Evolutionary conservation across 1,140 invertebrate genomes (phyloP).

Genomic region (Eriocheir sinensis): DNA sequence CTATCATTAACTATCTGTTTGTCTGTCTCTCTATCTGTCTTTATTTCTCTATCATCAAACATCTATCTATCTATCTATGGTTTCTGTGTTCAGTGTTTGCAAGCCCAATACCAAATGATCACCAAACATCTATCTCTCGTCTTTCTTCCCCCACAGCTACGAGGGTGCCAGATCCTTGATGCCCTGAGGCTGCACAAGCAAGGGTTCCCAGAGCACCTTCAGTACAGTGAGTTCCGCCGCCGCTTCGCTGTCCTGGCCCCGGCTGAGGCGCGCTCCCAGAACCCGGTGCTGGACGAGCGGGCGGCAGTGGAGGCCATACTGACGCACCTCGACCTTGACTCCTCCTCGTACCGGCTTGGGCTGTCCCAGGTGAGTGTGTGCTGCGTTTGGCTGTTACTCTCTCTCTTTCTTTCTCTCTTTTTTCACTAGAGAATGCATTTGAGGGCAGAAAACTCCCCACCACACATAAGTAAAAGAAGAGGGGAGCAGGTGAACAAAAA

Average conservation of each 20-base stretch:
- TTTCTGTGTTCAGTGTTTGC: no score
- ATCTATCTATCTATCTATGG: no score
- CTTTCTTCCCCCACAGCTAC: slow-evolving; percentile 85
- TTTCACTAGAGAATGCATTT: no score
- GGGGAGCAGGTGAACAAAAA: not conserved
- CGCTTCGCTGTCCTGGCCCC: slow-evolving; percentile 89
- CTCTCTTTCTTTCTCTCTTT: no score
- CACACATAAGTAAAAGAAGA: not conserved
- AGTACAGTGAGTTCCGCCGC: slow-evolving; percentile 92
- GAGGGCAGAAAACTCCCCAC: no score
- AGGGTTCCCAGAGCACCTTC: slow-evolving; percentile 95
- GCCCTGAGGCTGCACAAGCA: slow-evolving; percentile 94
- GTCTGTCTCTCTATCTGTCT: no score
- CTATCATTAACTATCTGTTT: no score
- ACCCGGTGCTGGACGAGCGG: slow-evolving; percentile 80
- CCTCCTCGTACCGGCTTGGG: slow-evolving; percentile 93
- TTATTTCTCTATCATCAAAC: no score
- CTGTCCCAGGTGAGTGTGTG: slow-evolving; percentile 90
- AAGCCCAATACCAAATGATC: no score
- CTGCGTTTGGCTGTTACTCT: no score
- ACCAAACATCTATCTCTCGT: not conserved
- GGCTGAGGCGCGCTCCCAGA: slow-evolving; percentile 81
- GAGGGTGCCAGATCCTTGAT: slow-evolving; percentile 94
- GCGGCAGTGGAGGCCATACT: slow-evolving; percentile 91
- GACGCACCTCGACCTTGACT: slow-evolving; percentile 92